Conservation (phyloP, 2,797 vertebrate genomes). For the Thripadectes ignobilis region DNA sequence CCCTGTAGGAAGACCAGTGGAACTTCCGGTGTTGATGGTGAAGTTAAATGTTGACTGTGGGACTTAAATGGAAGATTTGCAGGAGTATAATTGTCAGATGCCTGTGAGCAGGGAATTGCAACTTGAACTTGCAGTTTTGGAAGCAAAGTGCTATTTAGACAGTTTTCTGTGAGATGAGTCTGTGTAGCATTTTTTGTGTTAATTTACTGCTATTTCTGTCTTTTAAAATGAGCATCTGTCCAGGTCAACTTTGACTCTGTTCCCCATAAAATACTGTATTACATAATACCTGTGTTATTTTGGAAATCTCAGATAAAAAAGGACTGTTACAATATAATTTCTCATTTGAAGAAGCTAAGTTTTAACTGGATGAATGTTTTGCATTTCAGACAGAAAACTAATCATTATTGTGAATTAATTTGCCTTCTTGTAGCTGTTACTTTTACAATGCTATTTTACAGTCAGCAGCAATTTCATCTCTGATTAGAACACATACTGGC, state of each 20-base stretch:
- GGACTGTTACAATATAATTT: neutral
- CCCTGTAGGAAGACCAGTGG: neutral
- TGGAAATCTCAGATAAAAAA: neutral
- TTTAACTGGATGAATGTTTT: neutral
- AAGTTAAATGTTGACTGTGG: neutral
- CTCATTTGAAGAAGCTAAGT: neutral
- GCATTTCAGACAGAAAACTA: neutral
- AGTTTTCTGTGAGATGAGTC: neutral
- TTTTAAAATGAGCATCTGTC: neutral
- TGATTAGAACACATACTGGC: neutral
- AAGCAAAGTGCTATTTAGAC: neutral
- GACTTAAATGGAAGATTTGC: neutral
- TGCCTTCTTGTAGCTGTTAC: neutral
- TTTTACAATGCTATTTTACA: neutral
- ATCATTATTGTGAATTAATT: neutral
- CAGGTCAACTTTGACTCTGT: neutral
- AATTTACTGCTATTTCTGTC: neutral
- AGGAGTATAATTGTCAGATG: neutral
- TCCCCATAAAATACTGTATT: neutral
- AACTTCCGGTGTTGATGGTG: neutral
- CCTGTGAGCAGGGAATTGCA: neutral
- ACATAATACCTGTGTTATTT: neutral
- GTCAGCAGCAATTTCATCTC: slow-evolving; percentile 16
- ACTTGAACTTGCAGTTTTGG: neutral
- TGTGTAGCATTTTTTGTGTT: neutral